These are phyloP conservation scores for Dysdera silvatica DNA, from an alignment of 1,140 invertebrate species.

Conservation along the genomic window DNA sequence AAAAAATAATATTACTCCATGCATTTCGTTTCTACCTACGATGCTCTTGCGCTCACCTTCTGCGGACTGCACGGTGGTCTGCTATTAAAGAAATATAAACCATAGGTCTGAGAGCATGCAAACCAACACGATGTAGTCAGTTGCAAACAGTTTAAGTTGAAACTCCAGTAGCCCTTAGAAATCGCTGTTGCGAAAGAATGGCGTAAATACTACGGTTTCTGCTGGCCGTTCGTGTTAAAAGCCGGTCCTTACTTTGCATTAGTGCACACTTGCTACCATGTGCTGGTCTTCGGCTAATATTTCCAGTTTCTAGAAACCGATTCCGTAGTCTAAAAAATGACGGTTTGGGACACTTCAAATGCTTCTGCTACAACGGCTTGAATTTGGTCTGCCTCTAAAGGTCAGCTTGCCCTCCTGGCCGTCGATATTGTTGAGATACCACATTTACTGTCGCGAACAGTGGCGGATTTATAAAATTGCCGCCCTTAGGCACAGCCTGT, in stretches of 20 bases:
- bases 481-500: too few species aligned
- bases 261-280: neutral
- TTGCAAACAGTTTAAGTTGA: neutral
- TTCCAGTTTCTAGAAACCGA: too few species aligned
- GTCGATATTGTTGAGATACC: too few species aligned
- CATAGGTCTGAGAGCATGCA: neutral
- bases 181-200: neutral
- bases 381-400: too few species aligned
- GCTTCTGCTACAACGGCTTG: too few species aligned
- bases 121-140: neutral
- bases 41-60: neutral
- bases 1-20: neutral
- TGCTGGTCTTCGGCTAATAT: too few species aligned
- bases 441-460: too few species aligned
- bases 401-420: too few species aligned
- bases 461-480: too few species aligned
- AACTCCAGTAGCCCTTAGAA: neutral
- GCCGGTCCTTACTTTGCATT: neutral
- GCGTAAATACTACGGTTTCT: neutral
- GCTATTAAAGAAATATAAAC: neutral
- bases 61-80: neutral
- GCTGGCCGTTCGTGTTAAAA: neutral
- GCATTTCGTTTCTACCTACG: neutral
- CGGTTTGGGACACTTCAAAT: too few species aligned
- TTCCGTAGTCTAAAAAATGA: too few species aligned